phyloP scores from a whole-genome alignment of 2,888 invertebrate genomes.

The Xestobium rufovillosum region DNA sequence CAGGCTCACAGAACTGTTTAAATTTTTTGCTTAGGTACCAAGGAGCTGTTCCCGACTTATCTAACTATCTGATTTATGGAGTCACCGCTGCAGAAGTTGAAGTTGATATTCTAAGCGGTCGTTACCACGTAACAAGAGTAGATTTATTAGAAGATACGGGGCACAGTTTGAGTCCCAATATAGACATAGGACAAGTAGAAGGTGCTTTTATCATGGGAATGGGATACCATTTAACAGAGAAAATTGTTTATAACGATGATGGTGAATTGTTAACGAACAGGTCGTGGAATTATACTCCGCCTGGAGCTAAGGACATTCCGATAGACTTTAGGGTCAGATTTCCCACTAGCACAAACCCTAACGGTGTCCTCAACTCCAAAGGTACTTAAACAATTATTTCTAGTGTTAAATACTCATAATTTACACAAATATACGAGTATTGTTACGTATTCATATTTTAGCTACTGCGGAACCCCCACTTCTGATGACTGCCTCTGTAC shows the following conservation, averaged over 20 bases:
- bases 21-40: no score
- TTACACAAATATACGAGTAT: slow-evolving; percentile 18
- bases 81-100: slow-evolving; percentile 61
- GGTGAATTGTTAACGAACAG: slow-evolving; percentile 65
- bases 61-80: slow-evolving; percentile 58
- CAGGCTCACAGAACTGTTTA: no score
- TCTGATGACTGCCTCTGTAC: slow-evolving; percentile 43
- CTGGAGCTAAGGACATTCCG: slow-evolving; percentile 71
- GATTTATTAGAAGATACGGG: slow-evolving; percentile 70
- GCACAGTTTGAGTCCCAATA: slow-evolving; percentile 62
- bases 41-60: slow-evolving; percentile 42
- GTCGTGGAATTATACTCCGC: slow-evolving; percentile 77
- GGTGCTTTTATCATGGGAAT: slow-evolving; percentile 57
- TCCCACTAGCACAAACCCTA: slow-evolving; percentile 54
- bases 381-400: slow-evolving; percentile 44
- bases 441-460: slow-evolving; percentile 27
- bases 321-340: slow-evolving; percentile 66
- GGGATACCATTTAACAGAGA: slow-evolving; percentile 67
- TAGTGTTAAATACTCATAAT: not conserved
- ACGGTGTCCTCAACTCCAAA: slow-evolving; percentile 70
- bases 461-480: slow-evolving; percentile 51
- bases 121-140: slow-evolving; percentile 57
- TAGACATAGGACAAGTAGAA: slow-evolving; percentile 70
- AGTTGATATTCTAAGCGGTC: slow-evolving; percentile 71
- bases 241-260: slow-evolving; percentile 53